A percentile compares a stretch with the other conserved stretches of the same genome.
Evolutionary conservation across 2,113 vertebrate genomes (phyloP).

Genomic region (Sinosuthora webbiana): DNA sequence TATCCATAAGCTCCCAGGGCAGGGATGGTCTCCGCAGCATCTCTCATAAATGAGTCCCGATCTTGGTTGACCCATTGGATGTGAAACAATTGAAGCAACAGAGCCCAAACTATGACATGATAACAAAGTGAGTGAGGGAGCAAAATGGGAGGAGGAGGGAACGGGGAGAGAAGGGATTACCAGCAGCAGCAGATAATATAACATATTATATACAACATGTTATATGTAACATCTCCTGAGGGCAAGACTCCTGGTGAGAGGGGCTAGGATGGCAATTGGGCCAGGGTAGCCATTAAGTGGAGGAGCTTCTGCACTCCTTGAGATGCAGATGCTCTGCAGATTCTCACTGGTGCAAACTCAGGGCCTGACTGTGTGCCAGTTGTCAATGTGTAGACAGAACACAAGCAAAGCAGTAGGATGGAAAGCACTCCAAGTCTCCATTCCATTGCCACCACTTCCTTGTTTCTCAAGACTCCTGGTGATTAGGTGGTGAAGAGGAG

Average conservation of each 20-base stretch:
- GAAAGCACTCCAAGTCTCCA: not conserved
- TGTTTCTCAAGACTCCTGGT: not conserved
- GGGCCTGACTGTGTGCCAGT: rapidly evolving
- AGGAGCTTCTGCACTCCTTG: not conserved
- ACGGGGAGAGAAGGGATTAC: not conserved
- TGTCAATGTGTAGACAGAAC: not conserved
- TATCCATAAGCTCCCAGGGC: not conserved
- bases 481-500: not conserved
- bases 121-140: not conserved
- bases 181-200: not conserved
- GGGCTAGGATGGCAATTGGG: not conserved
- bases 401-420: not conserved
- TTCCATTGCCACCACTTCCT: not conserved
- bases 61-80: not conserved
- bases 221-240: not conserved
- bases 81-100: not conserved
- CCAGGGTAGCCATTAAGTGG: not conserved
- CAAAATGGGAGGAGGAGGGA: rapidly evolving
- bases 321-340: not conserved
- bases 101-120: not conserved
- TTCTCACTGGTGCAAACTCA: no score
- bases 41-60: not conserved
- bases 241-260: not conserved
- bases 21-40: not conserved
- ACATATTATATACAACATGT: not conserved